These are phyloP conservation scores for Equus quagga DNA, from an alignment of 2,113 vertebrate genomes.

Conservation along the genomic window DNA sequence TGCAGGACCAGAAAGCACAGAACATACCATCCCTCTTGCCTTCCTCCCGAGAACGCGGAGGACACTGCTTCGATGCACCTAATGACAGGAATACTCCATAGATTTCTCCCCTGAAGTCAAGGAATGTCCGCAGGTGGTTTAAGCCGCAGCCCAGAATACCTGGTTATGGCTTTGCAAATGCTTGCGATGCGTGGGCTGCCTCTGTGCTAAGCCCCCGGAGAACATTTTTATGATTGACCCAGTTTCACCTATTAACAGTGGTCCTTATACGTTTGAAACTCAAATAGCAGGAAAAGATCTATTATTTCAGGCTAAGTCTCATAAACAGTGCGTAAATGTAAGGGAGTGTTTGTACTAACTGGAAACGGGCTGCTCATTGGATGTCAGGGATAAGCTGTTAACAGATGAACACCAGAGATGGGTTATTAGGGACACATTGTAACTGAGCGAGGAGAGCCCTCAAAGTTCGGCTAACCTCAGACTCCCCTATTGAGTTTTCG, in stretches of 20 bases:
- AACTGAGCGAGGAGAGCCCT: fast-evolving
- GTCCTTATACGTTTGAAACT: neutral
- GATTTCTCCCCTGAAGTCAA: neutral
- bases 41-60: neutral
- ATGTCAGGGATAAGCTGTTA: neutral
- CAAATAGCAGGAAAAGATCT: neutral
- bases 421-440: neutral
- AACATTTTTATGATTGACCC: neutral
- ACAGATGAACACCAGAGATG: fast-evolving
- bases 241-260: fast-evolving
- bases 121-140: no score
- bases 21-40: fast-evolving
- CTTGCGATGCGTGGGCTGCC: fast-evolving
- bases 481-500: no score
- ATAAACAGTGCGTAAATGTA: neutral
- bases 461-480: neutral
- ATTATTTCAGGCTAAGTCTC: neutral
- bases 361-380: fast-evolving
- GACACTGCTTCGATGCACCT: no score
- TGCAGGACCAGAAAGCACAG: neutral
- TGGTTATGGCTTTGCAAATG: neutral
- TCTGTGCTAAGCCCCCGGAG: neutral
- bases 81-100: neutral
- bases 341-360: fast-evolving
- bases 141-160: neutral